phyloP scores from a whole-genome alignment of 2,888 invertebrate genomes.

The Ernsta delagoae region DNA sequence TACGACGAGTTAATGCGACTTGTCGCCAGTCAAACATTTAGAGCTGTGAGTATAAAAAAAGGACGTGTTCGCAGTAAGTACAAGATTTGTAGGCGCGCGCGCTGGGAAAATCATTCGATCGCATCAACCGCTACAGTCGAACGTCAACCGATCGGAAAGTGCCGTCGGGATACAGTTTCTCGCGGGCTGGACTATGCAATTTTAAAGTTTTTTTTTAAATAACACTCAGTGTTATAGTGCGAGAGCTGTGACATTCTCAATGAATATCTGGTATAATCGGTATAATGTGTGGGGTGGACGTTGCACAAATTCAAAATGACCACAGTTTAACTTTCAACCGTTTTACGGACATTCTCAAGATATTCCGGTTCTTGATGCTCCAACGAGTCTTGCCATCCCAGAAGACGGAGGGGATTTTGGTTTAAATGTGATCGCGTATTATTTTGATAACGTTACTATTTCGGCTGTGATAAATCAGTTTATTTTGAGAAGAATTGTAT shows the following conservation, averaged over 20 bases:
- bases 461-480: conserved; percentile 43
- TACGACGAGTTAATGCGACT: conserved; percentile 75
- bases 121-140: conserved; percentile 30
- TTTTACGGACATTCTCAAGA: conserved; percentile 53
- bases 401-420: conserved; percentile 65
- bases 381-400: conserved; percentile 49
- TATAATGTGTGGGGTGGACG: conserved; percentile 58
- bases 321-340: conserved; percentile 51
- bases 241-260: conserved; percentile 42
- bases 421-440: conserved; percentile 49
- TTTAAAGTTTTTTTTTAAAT: conserved; percentile 24
- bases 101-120: conserved; percentile 71
- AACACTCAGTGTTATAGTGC: conserved; percentile 23
- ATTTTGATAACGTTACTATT: conserved; percentile 28
- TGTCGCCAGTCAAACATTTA: conserved; percentile 78
- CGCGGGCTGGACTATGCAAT: too few species aligned
- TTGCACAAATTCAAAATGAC: conserved; percentile 47
- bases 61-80: conserved; percentile 62
- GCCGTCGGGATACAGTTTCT: too few species aligned
- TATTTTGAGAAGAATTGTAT: conserved; percentile 43
- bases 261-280: conserved; percentile 55
- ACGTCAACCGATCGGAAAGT: too few species aligned
- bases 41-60: conserved; percentile 78
- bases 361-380: conserved; percentile 52
- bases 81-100: conserved; percentile 70